Conservation (phyloP, 2,113 vertebrate species). For the Cyphomyrus discorhynchus region DNA sequence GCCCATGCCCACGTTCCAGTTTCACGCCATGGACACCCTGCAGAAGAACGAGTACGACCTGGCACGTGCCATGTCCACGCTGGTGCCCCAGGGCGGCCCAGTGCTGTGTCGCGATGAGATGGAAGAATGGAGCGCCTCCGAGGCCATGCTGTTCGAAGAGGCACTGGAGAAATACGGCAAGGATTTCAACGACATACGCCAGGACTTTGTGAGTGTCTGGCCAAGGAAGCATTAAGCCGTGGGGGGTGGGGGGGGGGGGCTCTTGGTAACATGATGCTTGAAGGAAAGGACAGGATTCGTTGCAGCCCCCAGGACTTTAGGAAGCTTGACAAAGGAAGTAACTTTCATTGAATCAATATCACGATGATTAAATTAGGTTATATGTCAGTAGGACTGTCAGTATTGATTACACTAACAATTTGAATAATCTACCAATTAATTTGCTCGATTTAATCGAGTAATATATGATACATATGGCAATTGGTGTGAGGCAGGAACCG, state of each 20-base stretch:
- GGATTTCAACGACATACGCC: constrained; percentile 87
- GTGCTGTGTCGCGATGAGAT: constrained; percentile 88
- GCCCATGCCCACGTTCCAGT: constrained; percentile 49
- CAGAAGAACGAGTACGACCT: constrained; percentile 84
- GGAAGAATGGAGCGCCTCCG: constrained; percentile 90
- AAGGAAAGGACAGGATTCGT: not conserved
- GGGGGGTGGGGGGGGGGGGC: not conserved
- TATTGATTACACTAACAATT: not conserved
- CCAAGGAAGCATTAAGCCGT: not conserved
- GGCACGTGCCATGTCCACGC: constrained; percentile 84
- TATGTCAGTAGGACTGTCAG: not conserved
- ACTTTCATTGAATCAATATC: not conserved
- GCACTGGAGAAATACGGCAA: constrained; percentile 88
- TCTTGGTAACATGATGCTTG: not conserved
- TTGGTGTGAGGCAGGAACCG: not conserved
- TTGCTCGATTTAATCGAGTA: not conserved
- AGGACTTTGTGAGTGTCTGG: constrained; percentile 77
- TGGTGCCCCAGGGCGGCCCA: constrained; percentile 84
- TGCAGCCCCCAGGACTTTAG: not conserved
- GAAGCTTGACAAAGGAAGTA: not conserved
- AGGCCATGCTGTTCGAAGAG: constrained; percentile 90
- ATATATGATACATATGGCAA: not conserved
- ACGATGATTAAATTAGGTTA: not conserved
- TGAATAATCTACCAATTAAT: not conserved
- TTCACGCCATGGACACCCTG: constrained; percentile 87